These are phyloP conservation scores for Passer montanus DNA, from an alignment of 2,113 vertebrate genomes.

Conservation along the genomic window DNA sequence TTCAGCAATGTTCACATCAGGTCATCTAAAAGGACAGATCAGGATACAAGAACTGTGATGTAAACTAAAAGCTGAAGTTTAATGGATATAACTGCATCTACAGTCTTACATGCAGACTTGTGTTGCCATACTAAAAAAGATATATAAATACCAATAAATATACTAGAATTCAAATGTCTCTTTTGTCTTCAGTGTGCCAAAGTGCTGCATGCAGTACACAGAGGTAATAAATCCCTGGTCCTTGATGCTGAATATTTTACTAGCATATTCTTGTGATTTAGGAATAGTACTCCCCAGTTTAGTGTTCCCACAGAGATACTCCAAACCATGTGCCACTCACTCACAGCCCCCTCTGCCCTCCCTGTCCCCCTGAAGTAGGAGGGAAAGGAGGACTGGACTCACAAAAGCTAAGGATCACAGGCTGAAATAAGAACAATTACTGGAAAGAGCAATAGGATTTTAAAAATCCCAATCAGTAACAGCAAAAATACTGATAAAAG, in stretches of 20 bases:
- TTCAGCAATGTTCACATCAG: not conserved
- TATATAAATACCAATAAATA: not conserved
- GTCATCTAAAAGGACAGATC: not conserved
- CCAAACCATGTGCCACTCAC: not conserved
- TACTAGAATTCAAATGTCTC: not conserved
- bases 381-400: not conserved
- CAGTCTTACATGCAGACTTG: not conserved
- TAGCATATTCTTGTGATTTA: not conserved
- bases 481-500: not conserved
- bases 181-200: not conserved
- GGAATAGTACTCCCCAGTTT: not conserved
- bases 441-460: not conserved
- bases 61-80: not conserved
- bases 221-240: not conserved
- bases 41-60: not conserved
- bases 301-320: not conserved
- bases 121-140: not conserved
- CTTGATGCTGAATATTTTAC: not conserved
- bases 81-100: not conserved
- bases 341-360: fast-evolving
- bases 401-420: not conserved
- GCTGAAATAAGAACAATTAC: not conserved
- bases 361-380: not conserved
- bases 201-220: not conserved
- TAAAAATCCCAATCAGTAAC: not conserved